Conservation (phyloP, 2,888 invertebrate species). For the Gibbula magus region DNA sequence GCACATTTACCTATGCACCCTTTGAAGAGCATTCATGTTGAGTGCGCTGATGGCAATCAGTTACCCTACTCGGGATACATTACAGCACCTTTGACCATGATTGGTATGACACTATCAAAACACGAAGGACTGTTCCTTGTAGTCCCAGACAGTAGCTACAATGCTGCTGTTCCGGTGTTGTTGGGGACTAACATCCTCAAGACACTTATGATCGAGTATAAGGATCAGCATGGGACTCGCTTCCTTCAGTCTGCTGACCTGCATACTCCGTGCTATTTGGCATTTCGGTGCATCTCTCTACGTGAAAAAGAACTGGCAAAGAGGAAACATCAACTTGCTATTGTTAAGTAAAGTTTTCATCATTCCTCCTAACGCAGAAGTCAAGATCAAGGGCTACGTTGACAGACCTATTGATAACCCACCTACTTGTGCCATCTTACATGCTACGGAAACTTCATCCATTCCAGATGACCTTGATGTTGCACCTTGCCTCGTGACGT, state of each 20-base stretch:
- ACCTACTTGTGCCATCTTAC: no score
- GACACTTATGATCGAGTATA: not conserved
- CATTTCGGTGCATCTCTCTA: no score
- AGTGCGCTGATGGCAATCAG: conserved; percentile 2
- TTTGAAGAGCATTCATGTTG: no score
- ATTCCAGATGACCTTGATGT: no score
- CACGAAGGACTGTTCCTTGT: not conserved
- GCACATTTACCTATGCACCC: conserved; percentile 1
- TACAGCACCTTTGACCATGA: not conserved
- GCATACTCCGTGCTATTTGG: not conserved
- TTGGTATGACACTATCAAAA: not conserved
- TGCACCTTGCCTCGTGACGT: no score
- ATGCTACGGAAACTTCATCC: no score
- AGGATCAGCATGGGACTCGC: not conserved
- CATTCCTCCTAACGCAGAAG: no score
- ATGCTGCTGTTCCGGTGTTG: not conserved
- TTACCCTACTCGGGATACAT: not conserved
- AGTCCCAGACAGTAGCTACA: not conserved
- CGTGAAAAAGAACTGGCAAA: no score
- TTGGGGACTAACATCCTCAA: not conserved
- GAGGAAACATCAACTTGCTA: no score
- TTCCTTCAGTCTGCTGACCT: not conserved
- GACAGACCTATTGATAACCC: no score
- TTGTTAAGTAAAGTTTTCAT: no score
- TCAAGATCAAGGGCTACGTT: no score